Evolutionary conservation across 2,888 invertebrate species (phyloP), one percentile per base, ranked within the genome.

Genomic region (Drosophila paramelanica): DNA sequence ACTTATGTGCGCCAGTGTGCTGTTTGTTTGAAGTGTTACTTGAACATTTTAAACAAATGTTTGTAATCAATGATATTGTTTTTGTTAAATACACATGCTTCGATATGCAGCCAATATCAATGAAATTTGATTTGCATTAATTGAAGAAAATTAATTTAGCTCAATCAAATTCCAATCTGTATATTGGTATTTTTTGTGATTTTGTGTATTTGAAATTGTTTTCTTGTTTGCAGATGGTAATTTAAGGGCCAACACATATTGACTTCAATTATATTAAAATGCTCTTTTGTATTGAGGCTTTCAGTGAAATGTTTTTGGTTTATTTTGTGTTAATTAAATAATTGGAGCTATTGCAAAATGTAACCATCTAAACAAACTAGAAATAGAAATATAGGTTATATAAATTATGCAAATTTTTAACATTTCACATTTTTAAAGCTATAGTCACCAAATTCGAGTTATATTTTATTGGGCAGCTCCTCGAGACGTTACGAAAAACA

Each of bases 51-150:
- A 36, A 11, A 27, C 27, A 57, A 27, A n/a, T 50, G 33, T 31
- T 41, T 27, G 38, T 20, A 27, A 52, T 45, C 52, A 52, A 41
- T 43, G 41, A 56, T 52, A 70, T 70, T 56, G 55, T 41, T 47
- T 43, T 45, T 31, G 10, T 42, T 55, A 41, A 43, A 23, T 46
- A 33, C 2, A 42, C 23, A 51, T 42, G 31, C 33, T 39, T 42
- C 31, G 49, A 20, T 14, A 39, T 3, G 51, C 39, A 62, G 14
- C 14, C 20, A n/a, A 49, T 20, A 25, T 46, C 36, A 58, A 50
- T 46, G 7, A 39, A 51, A 61, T 55, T 53, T 38, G n/a, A 58
- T 58, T 57, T 50, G 39, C 38, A 67, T 33, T 52, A 67, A 67
- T 67, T 33, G 23, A 20, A 13, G 36, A 49, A 6, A 33, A 45